Conservation (phyloP, 2,797 vertebrate genomes). For the Notoglanidium macrostoma region DNA sequence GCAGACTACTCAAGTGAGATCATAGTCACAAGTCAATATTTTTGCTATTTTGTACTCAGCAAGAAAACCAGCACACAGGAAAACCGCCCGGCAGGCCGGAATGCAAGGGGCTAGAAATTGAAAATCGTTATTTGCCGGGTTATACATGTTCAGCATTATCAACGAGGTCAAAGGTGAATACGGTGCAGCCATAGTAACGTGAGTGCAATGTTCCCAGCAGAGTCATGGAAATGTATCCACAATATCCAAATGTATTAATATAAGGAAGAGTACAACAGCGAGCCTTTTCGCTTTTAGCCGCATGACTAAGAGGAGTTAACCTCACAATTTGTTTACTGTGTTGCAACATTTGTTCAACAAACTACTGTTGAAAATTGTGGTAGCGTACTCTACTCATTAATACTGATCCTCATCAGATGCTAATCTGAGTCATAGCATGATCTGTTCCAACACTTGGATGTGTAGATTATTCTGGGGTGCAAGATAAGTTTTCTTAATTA, state of each 20-base stretch:
- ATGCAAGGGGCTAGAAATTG: not conserved
- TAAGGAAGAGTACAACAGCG: not conserved
- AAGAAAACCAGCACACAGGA: not conserved
- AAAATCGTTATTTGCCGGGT: not conserved
- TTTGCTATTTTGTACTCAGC: not conserved
- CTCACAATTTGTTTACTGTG: conserved; percentile 31
- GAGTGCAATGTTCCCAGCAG: not conserved
- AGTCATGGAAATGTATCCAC: conserved; percentile 3
- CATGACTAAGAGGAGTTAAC: conserved; percentile 10
- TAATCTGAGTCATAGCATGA: conserved; percentile 5
- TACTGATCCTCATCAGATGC: not conserved
- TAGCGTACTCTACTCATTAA: not conserved
- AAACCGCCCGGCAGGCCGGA: no score
- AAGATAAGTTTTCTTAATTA: conserved; percentile 3
- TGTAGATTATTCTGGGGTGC: conserved; percentile 24
- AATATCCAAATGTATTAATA: not conserved
- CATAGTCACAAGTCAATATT: not conserved
- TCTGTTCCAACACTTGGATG: not conserved
- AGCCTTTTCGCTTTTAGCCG: conserved; percentile 9
- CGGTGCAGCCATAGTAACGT: not conserved
- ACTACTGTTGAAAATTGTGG: conserved; percentile 25
- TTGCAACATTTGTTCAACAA: conserved; percentile 13
- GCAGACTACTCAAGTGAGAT: not conserved
- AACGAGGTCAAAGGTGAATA: not conserved
- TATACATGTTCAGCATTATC: not conserved